Conservation (phyloP, 2,113 vertebrate genomes). For the Microcebus murinus region DNA sequence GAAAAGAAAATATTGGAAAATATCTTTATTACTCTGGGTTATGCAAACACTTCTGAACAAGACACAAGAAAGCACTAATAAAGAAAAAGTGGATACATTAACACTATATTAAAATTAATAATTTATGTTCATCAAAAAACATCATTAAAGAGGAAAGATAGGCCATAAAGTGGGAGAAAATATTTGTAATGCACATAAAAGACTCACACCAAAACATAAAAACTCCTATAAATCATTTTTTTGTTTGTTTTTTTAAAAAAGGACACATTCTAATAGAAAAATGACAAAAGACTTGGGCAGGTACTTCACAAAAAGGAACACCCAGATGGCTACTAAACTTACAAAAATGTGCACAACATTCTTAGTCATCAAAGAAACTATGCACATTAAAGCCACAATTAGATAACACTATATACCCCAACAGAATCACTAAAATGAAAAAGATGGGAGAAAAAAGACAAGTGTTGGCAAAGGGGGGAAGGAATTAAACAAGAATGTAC, state of each 20-base stretch:
- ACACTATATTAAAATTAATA: background rate
- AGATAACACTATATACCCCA: background rate
- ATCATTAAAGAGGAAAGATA: background rate
- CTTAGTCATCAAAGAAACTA: constrained; percentile 6
- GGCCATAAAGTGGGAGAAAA: background rate
- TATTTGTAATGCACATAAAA: background rate
- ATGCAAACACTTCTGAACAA: background rate
- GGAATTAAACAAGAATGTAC: background rate
- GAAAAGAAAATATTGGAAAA: background rate
- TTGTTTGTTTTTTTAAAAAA: background rate
- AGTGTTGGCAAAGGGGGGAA: background rate
- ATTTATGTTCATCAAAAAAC: background rate
- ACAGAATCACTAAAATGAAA: background rate
- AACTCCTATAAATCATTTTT: background rate
- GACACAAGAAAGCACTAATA: background rate
- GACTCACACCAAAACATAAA: background rate
- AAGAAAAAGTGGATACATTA: background rate
- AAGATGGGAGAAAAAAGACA: background rate
- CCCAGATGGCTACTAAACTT: background rate
- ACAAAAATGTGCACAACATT: background rate
- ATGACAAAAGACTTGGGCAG: background rate
- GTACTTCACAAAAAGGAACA: background rate
- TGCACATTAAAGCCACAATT: background rate
- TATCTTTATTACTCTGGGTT: background rate
- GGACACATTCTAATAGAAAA: background rate